These are phyloP conservation scores for Cheilosia variabilis DNA, from an alignment of 2,888 invertebrate genomes.

Conservation along the genomic window DNA sequence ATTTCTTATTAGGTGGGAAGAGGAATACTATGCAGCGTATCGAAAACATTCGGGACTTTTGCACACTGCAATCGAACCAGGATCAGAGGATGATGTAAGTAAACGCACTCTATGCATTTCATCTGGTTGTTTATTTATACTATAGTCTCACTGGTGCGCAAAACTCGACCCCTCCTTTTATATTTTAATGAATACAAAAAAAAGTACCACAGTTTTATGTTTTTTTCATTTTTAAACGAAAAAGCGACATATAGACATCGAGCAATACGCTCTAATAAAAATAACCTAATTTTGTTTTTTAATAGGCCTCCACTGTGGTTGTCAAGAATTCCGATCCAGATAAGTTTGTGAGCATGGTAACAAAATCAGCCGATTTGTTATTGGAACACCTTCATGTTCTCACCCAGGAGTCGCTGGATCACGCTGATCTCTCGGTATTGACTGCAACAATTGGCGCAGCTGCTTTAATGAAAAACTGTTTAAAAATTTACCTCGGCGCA, in stretches of 20 bases:
- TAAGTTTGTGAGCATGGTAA: slow-evolving; percentile 89
- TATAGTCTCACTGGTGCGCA: too few relatives aligned
- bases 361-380: slow-evolving; percentile 89
- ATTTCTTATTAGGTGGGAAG: slow-evolving; percentile 86
- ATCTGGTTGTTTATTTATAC: too few relatives aligned
- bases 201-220: too few relatives aligned
- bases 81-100: slow-evolving; percentile 80
- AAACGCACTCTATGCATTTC: neutral
- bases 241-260: too few relatives aligned
- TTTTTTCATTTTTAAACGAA: too few relatives aligned
- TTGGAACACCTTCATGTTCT: slow-evolving; percentile 90
- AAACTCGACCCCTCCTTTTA: too few relatives aligned
- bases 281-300: neutral
- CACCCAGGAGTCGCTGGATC: slow-evolving; percentile 93
- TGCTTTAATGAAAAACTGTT: slow-evolving; percentile 90
- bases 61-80: slow-evolving; percentile 82
- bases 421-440: slow-evolving; percentile 91
- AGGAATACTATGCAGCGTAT: slow-evolving; percentile 91
- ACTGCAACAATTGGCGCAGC: slow-evolving; percentile 93
- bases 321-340: slow-evolving; percentile 91
- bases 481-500: slow-evolving; percentile 90
- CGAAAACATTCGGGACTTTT: slow-evolving; percentile 86
- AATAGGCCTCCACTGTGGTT: slow-evolving; percentile 83
- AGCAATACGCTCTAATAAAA: too few relatives aligned
- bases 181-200: too few relatives aligned